These are phyloP conservation scores for Yponomeuta plumbellus DNA, from an alignment of 2,888 invertebrate genomes.

Conservation along the genomic window DNA sequence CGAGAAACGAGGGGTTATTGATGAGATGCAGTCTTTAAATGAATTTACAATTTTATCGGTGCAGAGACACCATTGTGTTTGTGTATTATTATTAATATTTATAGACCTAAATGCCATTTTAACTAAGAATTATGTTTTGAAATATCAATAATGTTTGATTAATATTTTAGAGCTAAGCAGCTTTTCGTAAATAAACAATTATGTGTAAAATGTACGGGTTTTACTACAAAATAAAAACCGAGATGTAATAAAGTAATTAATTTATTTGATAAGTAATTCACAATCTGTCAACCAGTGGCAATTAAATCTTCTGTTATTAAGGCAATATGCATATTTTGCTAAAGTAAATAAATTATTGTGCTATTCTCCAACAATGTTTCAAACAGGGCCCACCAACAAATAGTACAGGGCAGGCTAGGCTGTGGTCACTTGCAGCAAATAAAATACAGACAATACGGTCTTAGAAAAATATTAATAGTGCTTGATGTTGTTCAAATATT, in stretches of 20 bases:
- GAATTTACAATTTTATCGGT: no score
- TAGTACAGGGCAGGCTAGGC: slow-evolving; percentile 49
- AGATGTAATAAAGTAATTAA: slow-evolving; percentile 59
- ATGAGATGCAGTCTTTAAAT: no score
- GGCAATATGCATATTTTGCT: slow-evolving; percentile 61
- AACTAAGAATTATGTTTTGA: background rate
- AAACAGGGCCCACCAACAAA: slow-evolving; percentile 37
- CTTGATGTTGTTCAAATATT: background rate
- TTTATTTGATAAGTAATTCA: slow-evolving; percentile 71
- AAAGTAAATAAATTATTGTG: slow-evolving; percentile 67
- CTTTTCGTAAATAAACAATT: background rate
- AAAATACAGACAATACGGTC: background rate
- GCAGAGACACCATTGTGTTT: background rate
- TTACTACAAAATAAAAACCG: slow-evolving; percentile 8
- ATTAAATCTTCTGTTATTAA: slow-evolving; percentile 63
- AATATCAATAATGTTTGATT: background rate
- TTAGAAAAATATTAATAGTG: background rate
- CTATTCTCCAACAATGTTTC: slow-evolving; percentile 33
- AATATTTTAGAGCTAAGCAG: background rate
- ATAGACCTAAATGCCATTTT: no score
- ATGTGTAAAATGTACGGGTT: background rate
- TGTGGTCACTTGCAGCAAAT: background rate
- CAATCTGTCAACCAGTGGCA: slow-evolving; percentile 65
- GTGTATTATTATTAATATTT: background rate
- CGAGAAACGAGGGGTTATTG: no score